Evolutionary conservation across 2,797 vertebrate species (phyloP).

Genomic region (Dallia pectoralis): DNA sequence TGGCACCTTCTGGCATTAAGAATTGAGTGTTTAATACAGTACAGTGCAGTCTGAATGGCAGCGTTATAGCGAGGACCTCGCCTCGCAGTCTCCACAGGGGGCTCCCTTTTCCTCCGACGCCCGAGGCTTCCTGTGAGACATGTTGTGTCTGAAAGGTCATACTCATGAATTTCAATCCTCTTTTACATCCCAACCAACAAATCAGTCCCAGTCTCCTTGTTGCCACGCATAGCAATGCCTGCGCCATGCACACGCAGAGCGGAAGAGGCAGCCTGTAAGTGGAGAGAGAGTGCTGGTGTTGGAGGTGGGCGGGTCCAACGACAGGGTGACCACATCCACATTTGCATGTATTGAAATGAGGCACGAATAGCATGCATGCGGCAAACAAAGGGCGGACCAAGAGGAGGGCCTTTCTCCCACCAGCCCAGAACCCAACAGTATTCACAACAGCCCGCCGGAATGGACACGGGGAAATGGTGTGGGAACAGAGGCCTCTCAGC

Average conservation of each 20-base stretch:
- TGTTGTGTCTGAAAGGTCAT: conserved; percentile 49
- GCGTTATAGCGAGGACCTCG: background rate
- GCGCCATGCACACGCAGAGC: conserved; percentile 34
- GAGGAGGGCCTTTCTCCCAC: conserved; percentile 55
- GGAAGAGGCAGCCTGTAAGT: conserved; percentile 41
- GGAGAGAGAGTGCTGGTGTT: conserved; percentile 27
- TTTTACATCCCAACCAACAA: conserved; percentile 56
- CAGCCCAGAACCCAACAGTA: conserved; percentile 32
- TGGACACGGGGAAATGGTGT: conserved; percentile 67
- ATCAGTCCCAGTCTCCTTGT: conserved; percentile 47
- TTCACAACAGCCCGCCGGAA: conserved; percentile 62
- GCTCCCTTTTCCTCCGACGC: background rate
- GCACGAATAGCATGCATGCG: conserved; percentile 61
- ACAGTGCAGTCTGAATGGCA: conserved; percentile 13
- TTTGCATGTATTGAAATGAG: conserved; percentile 81
- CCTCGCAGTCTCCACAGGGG: background rate
- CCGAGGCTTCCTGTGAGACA: conserved; percentile 23
- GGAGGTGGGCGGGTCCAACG: conserved; percentile 59
- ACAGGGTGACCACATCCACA: conserved; percentile 57
- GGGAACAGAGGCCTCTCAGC: conserved; percentile 71
- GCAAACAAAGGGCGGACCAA: conserved; percentile 68
- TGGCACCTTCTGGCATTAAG: background rate
- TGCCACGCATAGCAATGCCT: conserved; percentile 55
- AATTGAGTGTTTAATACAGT: conserved; percentile 7
- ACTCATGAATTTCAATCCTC: conserved; percentile 44